Conservation (phyloP, 2,797 vertebrate genomes). For the Danio choprae region DNA sequence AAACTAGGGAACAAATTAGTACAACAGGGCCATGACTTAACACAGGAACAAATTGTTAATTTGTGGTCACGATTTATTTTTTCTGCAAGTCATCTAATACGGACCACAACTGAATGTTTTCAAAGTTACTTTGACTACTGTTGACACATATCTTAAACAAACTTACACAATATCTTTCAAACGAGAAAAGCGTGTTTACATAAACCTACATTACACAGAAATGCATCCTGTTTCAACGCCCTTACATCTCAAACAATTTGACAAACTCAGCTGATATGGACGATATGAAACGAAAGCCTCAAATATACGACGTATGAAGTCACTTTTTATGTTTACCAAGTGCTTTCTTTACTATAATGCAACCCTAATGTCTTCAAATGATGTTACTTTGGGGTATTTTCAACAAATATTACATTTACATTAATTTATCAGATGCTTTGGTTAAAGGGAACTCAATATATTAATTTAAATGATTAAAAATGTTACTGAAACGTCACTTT, state of each 20-base stretch:
- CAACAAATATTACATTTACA: background rate
- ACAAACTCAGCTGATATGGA: background rate
- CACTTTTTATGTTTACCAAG: background rate
- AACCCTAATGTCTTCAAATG: background rate
- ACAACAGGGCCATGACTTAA: background rate
- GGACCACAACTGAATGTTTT: background rate
- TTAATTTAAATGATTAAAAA: too few species aligned
- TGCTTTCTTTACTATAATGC: constrained; percentile 2
- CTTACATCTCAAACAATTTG: background rate
- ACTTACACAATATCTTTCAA: background rate
- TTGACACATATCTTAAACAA: background rate
- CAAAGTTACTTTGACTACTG: background rate
- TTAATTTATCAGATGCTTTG: background rate
- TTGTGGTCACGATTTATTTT: background rate
- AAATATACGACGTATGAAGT: background rate
- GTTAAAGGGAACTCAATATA: background rate
- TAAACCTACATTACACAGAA: background rate
- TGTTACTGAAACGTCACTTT: too few species aligned
- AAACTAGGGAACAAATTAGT: background rate
- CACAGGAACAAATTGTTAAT: background rate
- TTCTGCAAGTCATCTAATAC: background rate
- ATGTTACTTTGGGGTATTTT: background rate
- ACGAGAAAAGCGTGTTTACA: background rate
- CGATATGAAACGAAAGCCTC: background rate
- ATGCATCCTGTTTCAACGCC: background rate